Base-by-base conservation (phyloP, 1,140 invertebrate species). In the Drosophila athabasca region DNA sequence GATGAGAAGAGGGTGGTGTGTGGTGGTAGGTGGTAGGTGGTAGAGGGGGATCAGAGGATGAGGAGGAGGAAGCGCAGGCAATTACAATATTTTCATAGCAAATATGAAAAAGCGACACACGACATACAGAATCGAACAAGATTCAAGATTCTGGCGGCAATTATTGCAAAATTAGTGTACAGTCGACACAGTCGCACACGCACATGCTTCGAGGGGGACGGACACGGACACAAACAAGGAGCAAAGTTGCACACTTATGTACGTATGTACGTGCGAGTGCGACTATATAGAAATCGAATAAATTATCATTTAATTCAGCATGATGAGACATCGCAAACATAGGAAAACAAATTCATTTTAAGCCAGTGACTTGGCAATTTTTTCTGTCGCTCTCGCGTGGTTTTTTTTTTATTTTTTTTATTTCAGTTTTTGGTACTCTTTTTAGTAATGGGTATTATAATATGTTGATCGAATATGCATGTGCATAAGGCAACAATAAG, bases 341-440 rank as follows among this genome's bases (percentile, higher is more conserved):
- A 35, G 50, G 31, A 55, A 55, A 55, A 52, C 35, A 17, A 68
- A 69, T 68, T 57, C 6, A 15, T 17, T 52, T 52, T 7, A 17
- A 11, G 45, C 45, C 31, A 35, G 44, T 70, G 67, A 69, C 51
- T 31, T n/a, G 35, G 29, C 64, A 31, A 35, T 51, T 69, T 49
- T 66, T 19, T 15, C 3, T 62, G 35, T 60, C n/a, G 59, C 2
- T 48, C 46, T 52, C 45, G 11, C 11, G 29, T 9, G 35, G 13
- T 45, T 69, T 24, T 31, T 62, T 60, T n/a, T 31, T 71, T 26
- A 3, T 70, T 35, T 49, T 71, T 69, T 70, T 41, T 7, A 41
- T 57, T 57, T 19, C 17, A 19, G 17, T 19, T 19, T 57, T 15
- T 17, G 41, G 4, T 39, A 39, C 35, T 2, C 35, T 39, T 13